Conservation (phyloP, 1,140 invertebrate genomes). For the Amphibalanus amphitrite region DNA sequence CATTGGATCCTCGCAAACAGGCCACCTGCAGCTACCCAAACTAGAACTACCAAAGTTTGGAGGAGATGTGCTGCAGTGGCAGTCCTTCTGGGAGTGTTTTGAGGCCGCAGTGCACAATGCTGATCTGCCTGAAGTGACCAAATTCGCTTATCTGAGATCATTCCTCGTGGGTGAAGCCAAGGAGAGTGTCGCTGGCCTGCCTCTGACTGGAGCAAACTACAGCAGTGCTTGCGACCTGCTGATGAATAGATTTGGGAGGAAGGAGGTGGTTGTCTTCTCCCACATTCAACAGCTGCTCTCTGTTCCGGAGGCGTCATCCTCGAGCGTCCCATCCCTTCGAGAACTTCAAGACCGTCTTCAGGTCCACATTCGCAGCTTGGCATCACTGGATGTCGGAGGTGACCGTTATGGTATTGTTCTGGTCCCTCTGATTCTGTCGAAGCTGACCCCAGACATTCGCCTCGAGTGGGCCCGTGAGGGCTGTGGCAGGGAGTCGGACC, state of each 20-base stretch:
- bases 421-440: neutral
- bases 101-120: neutral
- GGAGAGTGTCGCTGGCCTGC: neutral
- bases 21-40: neutral
- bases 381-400: neutral
- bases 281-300: neutral
- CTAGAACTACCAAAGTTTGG: neutral
- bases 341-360: neutral
- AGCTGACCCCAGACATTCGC: neutral
- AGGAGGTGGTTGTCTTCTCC: neutral
- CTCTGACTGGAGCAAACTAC: neutral
- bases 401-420: neutral
- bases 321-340: neutral
- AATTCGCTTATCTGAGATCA: neutral
- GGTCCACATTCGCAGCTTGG: neutral
- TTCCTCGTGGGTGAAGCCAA: neutral
- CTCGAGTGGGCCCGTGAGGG: neutral
- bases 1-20: neutral
- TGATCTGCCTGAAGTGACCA: neutral
- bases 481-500: neutral
- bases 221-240: neutral
- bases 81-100: neutral
- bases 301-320: neutral
- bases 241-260: neutral
- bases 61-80: neutral